Evolutionary conservation across 2,888 invertebrate species (phyloP).

Genomic region (Peribatodes rhomboidaria): DNA sequence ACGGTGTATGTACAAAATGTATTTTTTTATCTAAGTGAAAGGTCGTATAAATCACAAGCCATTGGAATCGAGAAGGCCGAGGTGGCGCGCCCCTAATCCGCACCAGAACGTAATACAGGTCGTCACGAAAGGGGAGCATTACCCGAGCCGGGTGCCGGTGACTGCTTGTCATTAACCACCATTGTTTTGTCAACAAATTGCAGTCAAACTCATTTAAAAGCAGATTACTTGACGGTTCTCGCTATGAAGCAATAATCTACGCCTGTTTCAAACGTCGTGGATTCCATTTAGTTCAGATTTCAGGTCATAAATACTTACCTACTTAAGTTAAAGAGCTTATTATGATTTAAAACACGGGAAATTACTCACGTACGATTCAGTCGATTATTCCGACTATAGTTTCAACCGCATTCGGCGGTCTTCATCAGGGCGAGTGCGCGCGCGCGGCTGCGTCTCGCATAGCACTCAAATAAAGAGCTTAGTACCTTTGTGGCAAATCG

Average conservation of each 20-base stretch:
- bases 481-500: too few relatives aligned
- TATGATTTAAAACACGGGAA: too few relatives aligned
- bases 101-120: conserved; percentile 61
- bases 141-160: conserved; percentile 56
- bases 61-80: conserved; percentile 56
- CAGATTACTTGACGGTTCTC: conserved; percentile 28
- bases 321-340: too few relatives aligned
- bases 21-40: conserved; percentile 40
- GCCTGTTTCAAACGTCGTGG: conserved; percentile 21
- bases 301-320: too few relatives aligned
- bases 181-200: conserved; percentile 66
- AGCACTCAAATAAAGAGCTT: too few relatives aligned
- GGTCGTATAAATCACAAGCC: conserved; percentile 56
- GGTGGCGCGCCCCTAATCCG: conserved; percentile 65
- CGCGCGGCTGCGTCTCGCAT: too few relatives aligned
- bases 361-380: too few relatives aligned
- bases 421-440: too few relatives aligned
- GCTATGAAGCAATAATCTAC: conserved; percentile 26
- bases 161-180: conserved; percentile 66
- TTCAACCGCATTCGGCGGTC: too few relatives aligned
- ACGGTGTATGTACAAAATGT: conserved; percentile 32
- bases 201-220: conserved; percentile 53
- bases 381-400: too few relatives aligned
- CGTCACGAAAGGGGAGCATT: conserved; percentile 73
- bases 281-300: conserved; percentile 11